These are phyloP conservation scores for Hippocampus comes DNA, from an alignment of 2,113 vertebrate genomes.

Conservation along the genomic window DNA sequence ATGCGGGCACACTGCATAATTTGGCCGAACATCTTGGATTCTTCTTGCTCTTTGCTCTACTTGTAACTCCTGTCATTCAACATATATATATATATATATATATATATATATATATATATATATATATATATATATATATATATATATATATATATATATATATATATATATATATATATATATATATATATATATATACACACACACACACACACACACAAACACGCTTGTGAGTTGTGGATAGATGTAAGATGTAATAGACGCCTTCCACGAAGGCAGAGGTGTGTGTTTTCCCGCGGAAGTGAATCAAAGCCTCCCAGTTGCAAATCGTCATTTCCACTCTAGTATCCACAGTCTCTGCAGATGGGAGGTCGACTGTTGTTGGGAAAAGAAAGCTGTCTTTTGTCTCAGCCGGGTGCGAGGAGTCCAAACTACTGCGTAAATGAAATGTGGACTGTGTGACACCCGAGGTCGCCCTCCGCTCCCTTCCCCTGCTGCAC, in stretches of 20 bases:
- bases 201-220: background rate
- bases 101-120: no score
- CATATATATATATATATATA: no score
- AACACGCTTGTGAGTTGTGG: conserved; percentile 5
- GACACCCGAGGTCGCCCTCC: conserved; percentile 23
- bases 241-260: conserved; percentile 20
- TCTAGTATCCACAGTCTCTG: conserved; percentile 51
- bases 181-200: no score
- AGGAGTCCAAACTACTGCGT: conserved; percentile 56
- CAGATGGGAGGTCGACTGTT: conserved; percentile 63
- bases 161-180: no score
- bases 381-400: conserved; percentile 62
- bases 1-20: background rate
- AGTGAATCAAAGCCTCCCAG: conserved; percentile 65
- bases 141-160: no score
- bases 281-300: conserved; percentile 37
- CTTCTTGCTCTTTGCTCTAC: conserved; percentile 17
- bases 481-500: conserved; percentile 25
- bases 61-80: conserved; percentile 29
- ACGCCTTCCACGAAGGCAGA: conserved; percentile 40
- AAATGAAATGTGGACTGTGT: conserved; percentile 42
- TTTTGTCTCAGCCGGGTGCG: conserved; percentile 32
- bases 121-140: no score
- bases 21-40: background rate
- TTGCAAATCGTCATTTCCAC: conserved; percentile 63